phyloP scores from a whole-genome alignment of 1,140 invertebrate species.

The Anoplophora glabripennis region DNA sequence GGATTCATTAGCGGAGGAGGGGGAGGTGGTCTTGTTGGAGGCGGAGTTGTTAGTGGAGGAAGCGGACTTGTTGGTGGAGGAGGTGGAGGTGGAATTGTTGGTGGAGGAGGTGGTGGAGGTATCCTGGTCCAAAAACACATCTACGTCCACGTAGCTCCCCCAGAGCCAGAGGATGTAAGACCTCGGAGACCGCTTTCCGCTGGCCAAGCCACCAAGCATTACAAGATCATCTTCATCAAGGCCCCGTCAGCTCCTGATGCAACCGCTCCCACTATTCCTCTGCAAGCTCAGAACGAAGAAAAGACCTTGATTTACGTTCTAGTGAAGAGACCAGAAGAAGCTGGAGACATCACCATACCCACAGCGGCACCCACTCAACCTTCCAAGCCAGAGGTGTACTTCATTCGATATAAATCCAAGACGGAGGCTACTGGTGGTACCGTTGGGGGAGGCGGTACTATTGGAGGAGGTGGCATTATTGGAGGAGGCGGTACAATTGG shows the following conservation, averaged over 20 bases:
- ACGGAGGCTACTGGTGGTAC: conserved; percentile 14
- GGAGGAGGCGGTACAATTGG: conserved; percentile 41
- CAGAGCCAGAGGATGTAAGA: conserved; percentile 66
- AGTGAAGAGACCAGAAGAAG: conserved; percentile 82
- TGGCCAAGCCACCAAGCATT: conserved; percentile 74
- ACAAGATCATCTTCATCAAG: conserved; percentile 89
- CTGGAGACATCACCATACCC: conserved; percentile 73
- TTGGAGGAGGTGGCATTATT: conserved; percentile 54
- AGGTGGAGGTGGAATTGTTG: conserved; percentile 15
- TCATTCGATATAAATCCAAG: conserved; percentile 78
- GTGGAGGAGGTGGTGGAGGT: conserved; percentile 19
- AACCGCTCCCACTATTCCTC: conserved; percentile 69
- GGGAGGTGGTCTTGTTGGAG: conserved; percentile 4
- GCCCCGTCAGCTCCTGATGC: conserved; percentile 72
- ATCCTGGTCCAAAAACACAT: conserved; percentile 67
- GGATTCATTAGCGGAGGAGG: conserved; percentile 2
- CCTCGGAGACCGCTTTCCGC: conserved; percentile 55
- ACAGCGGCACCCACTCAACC: conserved; percentile 76
- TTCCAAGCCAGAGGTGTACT: conserved; percentile 82
- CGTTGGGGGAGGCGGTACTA: conserved; percentile 13
- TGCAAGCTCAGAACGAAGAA: conserved; percentile 77
- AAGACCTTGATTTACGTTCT: conserved; percentile 86
- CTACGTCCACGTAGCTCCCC: conserved; percentile 66
- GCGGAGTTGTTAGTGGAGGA: neutral
- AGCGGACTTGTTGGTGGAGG: conserved; percentile 8